Conservation (phyloP, 1,140 invertebrate genomes). For the Eufriesea mexicana region DNA sequence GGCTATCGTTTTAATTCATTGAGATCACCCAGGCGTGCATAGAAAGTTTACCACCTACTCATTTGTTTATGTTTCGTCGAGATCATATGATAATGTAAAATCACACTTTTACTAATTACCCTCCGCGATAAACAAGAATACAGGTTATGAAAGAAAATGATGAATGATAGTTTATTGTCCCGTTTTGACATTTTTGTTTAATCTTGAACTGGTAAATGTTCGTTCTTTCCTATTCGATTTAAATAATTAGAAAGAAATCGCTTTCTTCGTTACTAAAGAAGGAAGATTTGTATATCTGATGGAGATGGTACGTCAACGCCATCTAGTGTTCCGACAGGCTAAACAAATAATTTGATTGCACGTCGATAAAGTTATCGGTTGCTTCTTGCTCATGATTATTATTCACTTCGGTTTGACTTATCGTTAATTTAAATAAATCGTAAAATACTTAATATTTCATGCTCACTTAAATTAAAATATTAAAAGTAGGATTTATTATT, state of each 20-base stretch:
- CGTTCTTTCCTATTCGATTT: not conserved
- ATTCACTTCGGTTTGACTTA: not conserved
- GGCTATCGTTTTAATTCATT: conserved; percentile 28
- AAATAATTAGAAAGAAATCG: not conserved
- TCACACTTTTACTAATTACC: conserved; percentile 40
- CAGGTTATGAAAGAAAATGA: not conserved
- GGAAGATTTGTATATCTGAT: not conserved
- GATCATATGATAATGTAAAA: conserved; percentile 33
- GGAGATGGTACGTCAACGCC: not conserved
- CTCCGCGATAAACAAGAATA: not conserved
- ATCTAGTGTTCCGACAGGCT: not conserved
- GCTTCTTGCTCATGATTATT: not conserved
- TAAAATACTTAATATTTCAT: not conserved
- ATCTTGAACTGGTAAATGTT: not conserved
- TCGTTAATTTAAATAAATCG: not conserved
- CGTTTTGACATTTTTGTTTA: accelerated
- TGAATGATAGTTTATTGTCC: conserved; percentile 3
- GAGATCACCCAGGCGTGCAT: not conserved
- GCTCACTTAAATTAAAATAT: not conserved
- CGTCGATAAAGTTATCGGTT: conserved; percentile 34
- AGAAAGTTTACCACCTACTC: not conserved
- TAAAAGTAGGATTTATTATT: not conserved
- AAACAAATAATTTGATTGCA: conserved; percentile 6
- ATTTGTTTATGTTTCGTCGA: not conserved
- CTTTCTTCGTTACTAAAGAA: not conserved